A percentile compares a stretch with the other conserved stretches of the same genome.
Evolutionary conservation across 2,888 invertebrate species (phyloP).

Genomic region (Aproaerema taeniolella): DNA sequence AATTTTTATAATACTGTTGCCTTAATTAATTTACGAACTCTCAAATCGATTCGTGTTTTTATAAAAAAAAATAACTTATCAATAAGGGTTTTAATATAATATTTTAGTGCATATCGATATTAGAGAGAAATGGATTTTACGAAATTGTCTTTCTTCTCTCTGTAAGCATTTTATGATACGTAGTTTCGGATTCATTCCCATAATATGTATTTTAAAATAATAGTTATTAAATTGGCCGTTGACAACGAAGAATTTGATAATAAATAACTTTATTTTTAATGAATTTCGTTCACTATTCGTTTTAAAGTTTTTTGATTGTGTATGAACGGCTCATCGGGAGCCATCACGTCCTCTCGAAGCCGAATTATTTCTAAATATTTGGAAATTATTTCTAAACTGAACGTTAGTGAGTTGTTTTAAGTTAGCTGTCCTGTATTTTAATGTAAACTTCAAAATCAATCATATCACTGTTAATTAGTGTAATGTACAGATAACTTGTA

Average conservation of each 20-base stretch:
- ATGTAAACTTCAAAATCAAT: constrained; percentile 35
- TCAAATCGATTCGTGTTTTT: constrained; percentile 40
- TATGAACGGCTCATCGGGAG: constrained; percentile 20
- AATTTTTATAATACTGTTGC: constrained; percentile 41
- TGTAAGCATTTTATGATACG: constrained; percentile 27
- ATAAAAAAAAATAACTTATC: constrained; percentile 26
- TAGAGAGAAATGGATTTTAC: constrained; percentile 31
- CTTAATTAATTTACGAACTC: constrained; percentile 50
- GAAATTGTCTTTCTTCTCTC: constrained; percentile 43
- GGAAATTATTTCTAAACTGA: constrained; percentile 20
- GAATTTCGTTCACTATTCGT: constrained; percentile 13
- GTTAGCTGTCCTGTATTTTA: constrained; percentile 28
- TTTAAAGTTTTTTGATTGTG: constrained; percentile 18
- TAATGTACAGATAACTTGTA: constrained; percentile 34
- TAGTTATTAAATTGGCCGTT: constrained; percentile 27
- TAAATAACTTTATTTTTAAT: constrained; percentile 15
- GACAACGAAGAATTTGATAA: constrained; percentile 41
- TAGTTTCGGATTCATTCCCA: constrained; percentile 32
- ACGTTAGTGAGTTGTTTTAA: constrained; percentile 40
- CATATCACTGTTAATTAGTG: constrained; percentile 47
- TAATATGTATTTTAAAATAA: constrained; percentile 25
- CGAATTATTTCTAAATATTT: constrained; percentile 45
- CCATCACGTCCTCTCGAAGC: constrained; percentile 41
- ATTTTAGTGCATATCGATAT: constrained; percentile 39
- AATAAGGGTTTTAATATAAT: constrained; percentile 24